phyloP scores from a whole-genome alignment of 2,888 invertebrate genomes.

The Dicyrtoma fusca region DNA sequence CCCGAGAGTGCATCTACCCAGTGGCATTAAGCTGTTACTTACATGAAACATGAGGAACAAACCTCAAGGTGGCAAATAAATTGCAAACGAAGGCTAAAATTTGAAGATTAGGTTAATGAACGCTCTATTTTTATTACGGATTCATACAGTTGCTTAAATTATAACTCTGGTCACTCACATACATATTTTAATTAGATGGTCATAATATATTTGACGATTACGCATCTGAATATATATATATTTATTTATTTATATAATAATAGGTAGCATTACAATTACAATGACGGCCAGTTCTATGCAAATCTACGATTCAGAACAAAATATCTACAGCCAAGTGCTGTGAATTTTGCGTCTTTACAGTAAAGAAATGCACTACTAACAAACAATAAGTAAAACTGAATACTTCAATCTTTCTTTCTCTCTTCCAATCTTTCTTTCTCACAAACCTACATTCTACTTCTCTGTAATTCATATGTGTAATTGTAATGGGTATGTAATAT shows the following conservation, averaged over 20 bases:
- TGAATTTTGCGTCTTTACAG: conserved; percentile 24
- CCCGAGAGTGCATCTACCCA: too few relatives aligned
- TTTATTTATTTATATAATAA: conserved; percentile 25
- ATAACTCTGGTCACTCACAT: conserved; percentile 41
- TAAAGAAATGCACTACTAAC: conserved; percentile 28
- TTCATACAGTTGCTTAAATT: conserved; percentile 40
- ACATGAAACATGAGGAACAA: too few relatives aligned
- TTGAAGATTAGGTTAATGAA: conserved; percentile 10
- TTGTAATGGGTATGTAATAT: conserved; percentile 4
- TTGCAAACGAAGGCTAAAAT: not conserved
- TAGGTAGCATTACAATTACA: conserved; percentile 22
- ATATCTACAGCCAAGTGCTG: conserved; percentile 13
- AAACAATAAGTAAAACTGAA: conserved; percentile 21
- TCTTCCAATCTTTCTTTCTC: conserved; percentile 20
- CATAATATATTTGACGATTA: conserved; percentile 31
- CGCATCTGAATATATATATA: conserved; percentile 35
- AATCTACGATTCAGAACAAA: conserved; percentile 12
- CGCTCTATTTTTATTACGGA: conserved; percentile 33
- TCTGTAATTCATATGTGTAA: conserved; percentile 2
- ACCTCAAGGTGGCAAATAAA: too few relatives aligned
- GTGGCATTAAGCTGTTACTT: too few relatives aligned
- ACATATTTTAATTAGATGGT: conserved; percentile 27
- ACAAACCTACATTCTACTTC: conserved; percentile 20
- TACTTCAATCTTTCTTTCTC: conserved; percentile 33
- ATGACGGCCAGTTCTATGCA: conserved; percentile 27